A percentile compares a stretch with the other conserved stretches of the same genome.
phyloP scores from a whole-genome alignment of 2,113 vertebrate species.

The Paedocypris sp. region DNA sequence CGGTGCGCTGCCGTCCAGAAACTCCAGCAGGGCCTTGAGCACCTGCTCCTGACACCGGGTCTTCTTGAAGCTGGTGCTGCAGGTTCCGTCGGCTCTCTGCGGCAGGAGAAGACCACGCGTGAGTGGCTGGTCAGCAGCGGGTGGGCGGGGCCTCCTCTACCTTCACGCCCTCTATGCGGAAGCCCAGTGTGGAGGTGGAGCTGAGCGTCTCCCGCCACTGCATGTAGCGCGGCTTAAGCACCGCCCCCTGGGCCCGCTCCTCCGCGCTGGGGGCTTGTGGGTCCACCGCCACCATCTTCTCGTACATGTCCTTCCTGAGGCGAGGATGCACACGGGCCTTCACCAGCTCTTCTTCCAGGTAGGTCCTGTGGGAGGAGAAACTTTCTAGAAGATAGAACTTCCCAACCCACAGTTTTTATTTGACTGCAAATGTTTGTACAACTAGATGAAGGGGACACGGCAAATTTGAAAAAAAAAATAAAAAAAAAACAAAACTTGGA shows the following conservation, averaged over 20 bases:
- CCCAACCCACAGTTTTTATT: background rate
- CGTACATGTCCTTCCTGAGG: constrained; percentile 77
- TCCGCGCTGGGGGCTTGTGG: constrained; percentile 68
- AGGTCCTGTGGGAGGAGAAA: constrained; percentile 58
- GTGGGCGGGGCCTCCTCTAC: constrained; percentile 51
- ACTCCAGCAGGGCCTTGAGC: constrained; percentile 66
- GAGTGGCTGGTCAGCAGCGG: too few species aligned
- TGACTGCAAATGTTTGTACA: too few species aligned
- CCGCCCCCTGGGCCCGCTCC: constrained; percentile 65
- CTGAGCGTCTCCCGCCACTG: constrained; percentile 83
- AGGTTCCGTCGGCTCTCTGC: constrained; percentile 78
- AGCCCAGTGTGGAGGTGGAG: constrained; percentile 77
- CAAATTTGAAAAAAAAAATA: too few species aligned
- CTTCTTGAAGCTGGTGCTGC: constrained; percentile 82
- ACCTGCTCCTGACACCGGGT: constrained; percentile 73
- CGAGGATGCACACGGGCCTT: constrained; percentile 74
- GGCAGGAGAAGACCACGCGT: too few species aligned
- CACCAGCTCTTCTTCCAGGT: constrained; percentile 79
- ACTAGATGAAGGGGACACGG: too few species aligned
- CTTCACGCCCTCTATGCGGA: constrained; percentile 84
- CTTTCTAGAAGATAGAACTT: too few species aligned
- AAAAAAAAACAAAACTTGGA: too few species aligned
- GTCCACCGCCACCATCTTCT: constrained; percentile 84
- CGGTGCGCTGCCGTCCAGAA: constrained; percentile 61
- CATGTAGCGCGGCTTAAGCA: constrained; percentile 86